Percentiles rank a stretch among this genome's conserved stretches.
Conservation (phyloP, 2,113 vertebrate species). For the Orycteropus afer region DNA sequence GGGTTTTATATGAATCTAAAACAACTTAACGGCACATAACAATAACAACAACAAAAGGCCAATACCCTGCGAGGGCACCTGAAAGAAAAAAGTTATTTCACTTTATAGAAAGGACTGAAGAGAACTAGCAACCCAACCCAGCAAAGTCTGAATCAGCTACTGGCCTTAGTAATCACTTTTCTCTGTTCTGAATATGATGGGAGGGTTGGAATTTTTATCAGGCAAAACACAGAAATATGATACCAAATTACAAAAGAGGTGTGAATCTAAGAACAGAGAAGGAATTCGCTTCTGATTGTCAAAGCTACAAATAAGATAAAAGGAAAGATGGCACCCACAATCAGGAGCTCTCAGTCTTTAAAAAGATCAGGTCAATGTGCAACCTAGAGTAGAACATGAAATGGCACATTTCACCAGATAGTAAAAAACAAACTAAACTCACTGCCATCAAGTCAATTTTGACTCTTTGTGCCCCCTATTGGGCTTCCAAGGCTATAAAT, state of each 20-base stretch:
- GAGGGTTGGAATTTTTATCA: constrained; percentile 10
- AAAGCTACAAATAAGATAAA: not conserved
- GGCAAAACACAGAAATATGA: not conserved
- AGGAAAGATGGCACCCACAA: not conserved
- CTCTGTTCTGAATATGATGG: not conserved
- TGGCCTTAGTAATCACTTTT: not conserved
- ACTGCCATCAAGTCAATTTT: too few relatives aligned
- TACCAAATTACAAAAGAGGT: not conserved
- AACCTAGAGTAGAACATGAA: not conserved
- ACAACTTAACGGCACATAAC: too few relatives aligned
- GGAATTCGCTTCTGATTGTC: not conserved
- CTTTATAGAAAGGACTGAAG: not conserved
- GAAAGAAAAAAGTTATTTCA: not conserved
- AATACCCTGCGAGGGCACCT: not conserved
- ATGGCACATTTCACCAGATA: not conserved
- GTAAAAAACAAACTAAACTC: too few relatives aligned
- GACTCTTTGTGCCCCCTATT: too few relatives aligned
- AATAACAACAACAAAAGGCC: too few relatives aligned
- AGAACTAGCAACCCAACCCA: not conserved
- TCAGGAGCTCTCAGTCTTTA: not conserved
- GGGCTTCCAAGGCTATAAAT: too few relatives aligned
- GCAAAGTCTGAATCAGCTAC: not conserved
- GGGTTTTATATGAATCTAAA: constrained; percentile 48
- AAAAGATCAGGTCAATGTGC: not conserved
- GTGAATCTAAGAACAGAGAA: not conserved